Evolutionary conservation across 2,888 invertebrate genomes (phyloP).

Genomic region (Ormyrus labotus): DNA sequence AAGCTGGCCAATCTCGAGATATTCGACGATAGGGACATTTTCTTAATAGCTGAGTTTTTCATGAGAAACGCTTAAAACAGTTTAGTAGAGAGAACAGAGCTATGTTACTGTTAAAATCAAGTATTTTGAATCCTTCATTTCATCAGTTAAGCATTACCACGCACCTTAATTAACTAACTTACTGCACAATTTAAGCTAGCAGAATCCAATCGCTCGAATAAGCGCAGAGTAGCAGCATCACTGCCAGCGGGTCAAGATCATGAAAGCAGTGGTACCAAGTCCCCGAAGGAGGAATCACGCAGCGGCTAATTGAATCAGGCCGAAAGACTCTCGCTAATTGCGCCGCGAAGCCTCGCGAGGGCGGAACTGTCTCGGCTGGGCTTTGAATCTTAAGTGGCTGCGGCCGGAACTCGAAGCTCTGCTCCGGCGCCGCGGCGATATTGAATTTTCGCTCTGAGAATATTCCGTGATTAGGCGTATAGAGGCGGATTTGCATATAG

Average conservation of each 20-base stretch:
- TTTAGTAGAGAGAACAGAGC: too few relatives aligned
- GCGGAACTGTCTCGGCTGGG: slow-evolving; percentile 14
- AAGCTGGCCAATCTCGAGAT: too few relatives aligned
- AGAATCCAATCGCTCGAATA: neutral
- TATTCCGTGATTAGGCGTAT: slow-evolving; percentile 41
- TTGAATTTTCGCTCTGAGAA: slow-evolving; percentile 41
- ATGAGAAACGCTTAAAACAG: too few relatives aligned
- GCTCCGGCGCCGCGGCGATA: neutral
- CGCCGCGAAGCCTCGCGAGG: neutral
- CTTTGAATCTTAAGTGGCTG: slow-evolving; percentile 25
- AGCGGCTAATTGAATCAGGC: slow-evolving; percentile 45
- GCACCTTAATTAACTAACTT: too few relatives aligned
- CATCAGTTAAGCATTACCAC: too few relatives aligned
- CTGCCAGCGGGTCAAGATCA: neutral
- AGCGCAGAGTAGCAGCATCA: neutral
- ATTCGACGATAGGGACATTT: too few relatives aligned
- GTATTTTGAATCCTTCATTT: too few relatives aligned
- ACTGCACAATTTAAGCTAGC: too few relatives aligned
- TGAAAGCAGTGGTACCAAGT: slow-evolving; percentile 13
- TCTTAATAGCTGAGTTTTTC: too few relatives aligned
- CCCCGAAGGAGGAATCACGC: slow-evolving; percentile 12
- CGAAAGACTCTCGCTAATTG: slow-evolving; percentile 46
- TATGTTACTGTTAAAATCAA: too few relatives aligned
- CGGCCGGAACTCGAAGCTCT: too few relatives aligned
- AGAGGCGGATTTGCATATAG: slow-evolving; percentile 49